Conservation (phyloP, 2,888 invertebrate species). For the Mycalesis mineus region DNA sequence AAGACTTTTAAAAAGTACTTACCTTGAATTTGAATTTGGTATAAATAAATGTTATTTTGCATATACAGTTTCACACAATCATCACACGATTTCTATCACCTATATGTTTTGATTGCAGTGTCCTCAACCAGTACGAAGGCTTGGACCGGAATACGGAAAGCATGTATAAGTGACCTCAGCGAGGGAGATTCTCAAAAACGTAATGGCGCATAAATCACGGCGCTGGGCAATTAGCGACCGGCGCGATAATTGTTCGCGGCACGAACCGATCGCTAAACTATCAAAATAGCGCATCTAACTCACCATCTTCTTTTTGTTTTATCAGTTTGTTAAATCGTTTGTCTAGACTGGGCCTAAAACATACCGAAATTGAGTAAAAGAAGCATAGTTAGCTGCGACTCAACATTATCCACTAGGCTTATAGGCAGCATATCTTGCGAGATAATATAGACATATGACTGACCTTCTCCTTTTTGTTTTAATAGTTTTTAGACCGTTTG, state of each 20-base stretch:
- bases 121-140: slow-evolving; percentile 21
- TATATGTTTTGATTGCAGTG: not conserved
- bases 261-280: slow-evolving; percentile 15
- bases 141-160: slow-evolving; percentile 28
- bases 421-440: no score
- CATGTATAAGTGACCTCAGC: slow-evolving; percentile 26
- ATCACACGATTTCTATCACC: not conserved
- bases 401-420: no score
- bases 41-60: no score
- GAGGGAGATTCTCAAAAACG: slow-evolving; percentile 24
- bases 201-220: slow-evolving; percentile 24
- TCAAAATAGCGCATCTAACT: not conserved
- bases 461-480: no score
- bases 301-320: not conserved
- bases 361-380: no score
- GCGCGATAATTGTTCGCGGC: slow-evolving; percentile 29
- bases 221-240: slow-evolving; percentile 34
- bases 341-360: not conserved
- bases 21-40: no score
- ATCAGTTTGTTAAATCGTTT: not conserved
- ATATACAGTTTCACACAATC: not conserved
- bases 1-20: no score
- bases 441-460: no score
- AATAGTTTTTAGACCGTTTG: no score
- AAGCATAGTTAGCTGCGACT: no score